Evolutionary conservation across 1,140 invertebrate species (phyloP), one percentile per base, ranked within the genome.

Genomic region (Zaprionus davidi): DNA sequence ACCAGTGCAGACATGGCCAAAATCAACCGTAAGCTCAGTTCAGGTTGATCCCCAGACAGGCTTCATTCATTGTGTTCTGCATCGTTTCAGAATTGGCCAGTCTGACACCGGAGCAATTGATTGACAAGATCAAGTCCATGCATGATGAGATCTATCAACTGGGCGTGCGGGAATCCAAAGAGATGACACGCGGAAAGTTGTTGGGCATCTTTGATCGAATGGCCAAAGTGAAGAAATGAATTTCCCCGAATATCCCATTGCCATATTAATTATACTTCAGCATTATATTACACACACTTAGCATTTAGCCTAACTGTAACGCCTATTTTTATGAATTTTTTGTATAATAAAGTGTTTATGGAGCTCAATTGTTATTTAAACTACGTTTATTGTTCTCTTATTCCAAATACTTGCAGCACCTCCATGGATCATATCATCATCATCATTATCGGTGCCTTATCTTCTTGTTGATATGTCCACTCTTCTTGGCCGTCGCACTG

Each of bases 161-260:
- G 24, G 98, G 98, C 11, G 93, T 98, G 15, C 97, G 99, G 91
- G 98, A 99, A 94, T 96, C 98, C 1, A 98, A 98, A 92, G 98
- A 99, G 94, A 98, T 99, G 97, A 99, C 98, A 0, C 94, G 98
- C 81, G 98, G 98, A 44, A 98, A 98, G 94, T 98, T 98, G 93
- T 94, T 99, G 51, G 98, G 98, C 93, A 97, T 99, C 86, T 97
- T 97, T 81, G 95, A 85, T 64, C 73, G 85, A 6, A 34, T 53
- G n/a, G 26, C 55, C 12, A 66, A 71, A 26, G 55, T 24, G 7
- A 76, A 71, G 5, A 75, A 71, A 24, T 12, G 17, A 53, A n/a
- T 9, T 44, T 20, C 46, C 28, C 28, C 31, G 31, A 4, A 13
- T 36, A 34, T 41, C 15, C 31, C 49, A 55, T 58, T 58, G 67